phyloP scores from a whole-genome alignment of 2,888 invertebrate species.

The Eretmocerus hayati region DNA sequence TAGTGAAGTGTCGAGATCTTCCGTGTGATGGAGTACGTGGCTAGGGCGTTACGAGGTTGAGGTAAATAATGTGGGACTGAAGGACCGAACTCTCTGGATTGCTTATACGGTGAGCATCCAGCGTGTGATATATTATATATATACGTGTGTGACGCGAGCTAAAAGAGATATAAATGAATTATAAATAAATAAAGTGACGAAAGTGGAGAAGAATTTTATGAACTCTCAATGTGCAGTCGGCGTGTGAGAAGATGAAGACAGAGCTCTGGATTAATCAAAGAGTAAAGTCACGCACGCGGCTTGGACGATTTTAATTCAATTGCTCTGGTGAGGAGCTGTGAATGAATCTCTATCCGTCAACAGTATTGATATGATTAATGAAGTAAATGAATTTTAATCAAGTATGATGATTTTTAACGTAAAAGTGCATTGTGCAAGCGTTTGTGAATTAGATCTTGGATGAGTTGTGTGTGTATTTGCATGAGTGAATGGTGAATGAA shows the following conservation, averaged over 20 bases:
- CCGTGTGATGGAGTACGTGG: too few relatives aligned
- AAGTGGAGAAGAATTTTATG: conserved; percentile 11
- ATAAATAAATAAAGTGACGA: conserved; percentile 16
- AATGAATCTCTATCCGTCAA: conserved; percentile 49
- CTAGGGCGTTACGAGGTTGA: too few relatives aligned
- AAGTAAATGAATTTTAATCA: conserved; percentile 46
- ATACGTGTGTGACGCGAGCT: conserved; percentile 19
- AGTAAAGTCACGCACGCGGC: conserved; percentile 32
- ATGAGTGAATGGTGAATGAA: neutral
- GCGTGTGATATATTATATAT: conserved; percentile 19
- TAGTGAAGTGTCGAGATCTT: too few relatives aligned
- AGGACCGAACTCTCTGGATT: conserved; percentile 16
- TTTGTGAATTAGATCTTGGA: conserved; percentile 23
- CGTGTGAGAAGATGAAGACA: too few relatives aligned
- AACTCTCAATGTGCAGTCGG: too few relatives aligned
- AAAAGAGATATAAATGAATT: conserved; percentile 22
- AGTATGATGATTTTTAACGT: conserved; percentile 41
- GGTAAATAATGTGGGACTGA: too few relatives aligned
- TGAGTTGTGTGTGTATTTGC: conserved; percentile 15
- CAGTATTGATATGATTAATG: conserved; percentile 49
- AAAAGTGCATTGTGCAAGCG: conserved; percentile 41
- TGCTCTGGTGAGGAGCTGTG: conserved; percentile 43
- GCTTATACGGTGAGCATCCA: conserved; percentile 18
- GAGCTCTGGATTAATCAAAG: conserved; percentile 17
- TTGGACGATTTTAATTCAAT: conserved; percentile 34